A percentile compares a stretch with the other conserved stretches of the same genome.
Conservation (phyloP, 2,888 invertebrate genomes). For the Polyommatus icarus region DNA sequence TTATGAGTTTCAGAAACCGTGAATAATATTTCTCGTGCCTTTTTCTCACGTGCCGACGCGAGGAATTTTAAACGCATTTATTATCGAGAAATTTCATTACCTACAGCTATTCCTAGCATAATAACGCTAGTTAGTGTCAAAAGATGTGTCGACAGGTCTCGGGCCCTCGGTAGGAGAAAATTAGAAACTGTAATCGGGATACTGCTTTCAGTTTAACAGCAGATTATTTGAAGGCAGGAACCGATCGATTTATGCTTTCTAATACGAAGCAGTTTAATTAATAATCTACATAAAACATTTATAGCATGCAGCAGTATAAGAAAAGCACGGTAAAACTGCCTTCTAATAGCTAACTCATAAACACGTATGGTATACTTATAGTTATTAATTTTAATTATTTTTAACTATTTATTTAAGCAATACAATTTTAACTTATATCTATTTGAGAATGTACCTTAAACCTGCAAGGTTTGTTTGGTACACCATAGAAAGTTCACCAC, state of each 20-base stretch:
- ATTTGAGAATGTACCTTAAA: too few relatives aligned
- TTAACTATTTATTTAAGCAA: too few relatives aligned
- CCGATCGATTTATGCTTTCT: slow-evolving; percentile 60
- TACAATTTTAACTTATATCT: too few relatives aligned
- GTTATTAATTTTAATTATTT: not conserved
- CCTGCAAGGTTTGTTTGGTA: too few relatives aligned
- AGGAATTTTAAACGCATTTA: slow-evolving; percentile 33
- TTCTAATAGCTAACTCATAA: not conserved
- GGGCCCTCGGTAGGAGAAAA: slow-evolving; percentile 50
- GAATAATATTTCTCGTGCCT: not conserved
- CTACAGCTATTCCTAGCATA: slow-evolving; percentile 32
- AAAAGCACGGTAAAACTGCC: not conserved
- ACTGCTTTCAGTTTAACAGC: slow-evolving; percentile 61
- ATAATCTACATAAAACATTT: slow-evolving; percentile 32
- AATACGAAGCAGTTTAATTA: slow-evolving; percentile 52
- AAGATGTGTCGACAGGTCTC: slow-evolving; percentile 46
- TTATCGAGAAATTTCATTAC: slow-evolving; percentile 31
- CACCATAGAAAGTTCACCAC: too few relatives aligned
- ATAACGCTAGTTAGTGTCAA: slow-evolving; percentile 43
- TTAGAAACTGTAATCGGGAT: slow-evolving; percentile 63
- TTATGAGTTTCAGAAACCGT: not conserved
- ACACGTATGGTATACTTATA: not conserved
- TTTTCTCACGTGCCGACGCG: slow-evolving; percentile 28
- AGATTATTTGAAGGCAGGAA: slow-evolving; percentile 58
- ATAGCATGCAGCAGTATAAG: slow-evolving; percentile 19